Conservation (phyloP, 2,888 invertebrate genomes). For the Melanargia galathea region DNA sequence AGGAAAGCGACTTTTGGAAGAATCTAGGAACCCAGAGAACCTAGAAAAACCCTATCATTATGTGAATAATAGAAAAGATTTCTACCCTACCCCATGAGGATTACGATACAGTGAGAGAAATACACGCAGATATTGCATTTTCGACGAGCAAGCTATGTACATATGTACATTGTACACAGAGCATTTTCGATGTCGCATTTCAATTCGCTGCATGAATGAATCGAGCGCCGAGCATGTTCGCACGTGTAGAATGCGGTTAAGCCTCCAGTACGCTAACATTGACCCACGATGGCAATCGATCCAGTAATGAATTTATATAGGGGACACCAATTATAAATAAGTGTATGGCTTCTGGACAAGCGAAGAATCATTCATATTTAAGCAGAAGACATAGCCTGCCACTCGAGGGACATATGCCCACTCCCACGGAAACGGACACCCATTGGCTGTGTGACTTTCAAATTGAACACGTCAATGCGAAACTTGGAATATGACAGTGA, state of each 20-base stretch:
- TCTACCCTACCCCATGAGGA: no score
- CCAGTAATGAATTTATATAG: constrained; percentile 45
- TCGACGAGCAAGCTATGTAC: no score
- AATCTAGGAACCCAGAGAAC: no score
- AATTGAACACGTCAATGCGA: constrained; percentile 67
- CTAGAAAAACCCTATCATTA: no score
- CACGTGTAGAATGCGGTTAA: not conserved
- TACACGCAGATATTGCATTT: no score
- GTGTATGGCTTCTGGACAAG: constrained; percentile 36
- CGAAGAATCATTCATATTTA: constrained; percentile 61
- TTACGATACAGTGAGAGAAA: no score
- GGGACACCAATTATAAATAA: constrained; percentile 37
- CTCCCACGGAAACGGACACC: constrained; percentile 53
- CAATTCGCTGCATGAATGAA: no score
- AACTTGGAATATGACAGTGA: constrained; percentile 55
- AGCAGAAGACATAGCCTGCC: constrained; percentile 57
- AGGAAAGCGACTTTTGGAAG: no score
- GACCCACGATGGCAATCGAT: constrained; percentile 47
- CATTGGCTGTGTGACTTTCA: constrained; percentile 59
- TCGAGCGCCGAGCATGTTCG: not conserved
- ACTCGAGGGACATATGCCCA: constrained; percentile 52
- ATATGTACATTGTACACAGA: no score
- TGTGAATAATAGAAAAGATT: no score
- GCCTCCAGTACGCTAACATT: constrained; percentile 47
- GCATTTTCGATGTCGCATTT: no score